Evolutionary conservation across 2,888 invertebrate genomes (phyloP), one percentile per base, ranked within the genome.

Genomic region (Polyploca ridens): DNA sequence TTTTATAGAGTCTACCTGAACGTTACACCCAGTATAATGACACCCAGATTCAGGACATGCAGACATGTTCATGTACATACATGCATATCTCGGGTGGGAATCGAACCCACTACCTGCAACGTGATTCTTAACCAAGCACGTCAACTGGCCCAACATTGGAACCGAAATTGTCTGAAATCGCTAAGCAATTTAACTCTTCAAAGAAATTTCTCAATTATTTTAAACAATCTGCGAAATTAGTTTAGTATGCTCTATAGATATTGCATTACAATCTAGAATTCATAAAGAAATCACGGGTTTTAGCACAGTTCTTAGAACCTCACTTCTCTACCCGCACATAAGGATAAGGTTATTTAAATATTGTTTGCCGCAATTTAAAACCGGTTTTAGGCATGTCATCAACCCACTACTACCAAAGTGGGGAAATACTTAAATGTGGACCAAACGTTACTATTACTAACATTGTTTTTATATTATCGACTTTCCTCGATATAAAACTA

Each of bases 261-360:
- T n/a, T 14, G 14, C 14, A 46, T n/a, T 14, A 14, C 14, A 46
- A 46, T 46, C 14, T 46, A 46, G 7, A 16, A 49, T 16, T 16
- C n/a, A 16, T 49, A 16, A 7, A 49, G 8, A 49, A 49, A 49
- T 49, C 49, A 49, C 16, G 7, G 49, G 1, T 49, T 16, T 16
- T 16, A n/a, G 5, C 16, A 49, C 8, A 49, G 16, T 49, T 49
- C 49, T 49, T 49, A 16, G 16, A 49, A 49, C 49, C 16, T 16
- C 6, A 49, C 8, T 7, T 49, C 49, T 49, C 16, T n/a, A 16
- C 16, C 16, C 5, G 49, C 16, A 16, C 49, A 54, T 54, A 54
- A 54, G 54, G 54, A 54, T 54, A 54, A 54, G 54, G 54, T 54
- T 19, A 54, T 54, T 54, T 54, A 54, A 54, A 54, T 54, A 54